A percentile compares a stretch with the other conserved stretches of the same genome.
These are phyloP conservation scores for Xiphophorus birchmanni DNA, from an alignment of 2,797 vertebrate genomes.

Conservation along the genomic window DNA sequence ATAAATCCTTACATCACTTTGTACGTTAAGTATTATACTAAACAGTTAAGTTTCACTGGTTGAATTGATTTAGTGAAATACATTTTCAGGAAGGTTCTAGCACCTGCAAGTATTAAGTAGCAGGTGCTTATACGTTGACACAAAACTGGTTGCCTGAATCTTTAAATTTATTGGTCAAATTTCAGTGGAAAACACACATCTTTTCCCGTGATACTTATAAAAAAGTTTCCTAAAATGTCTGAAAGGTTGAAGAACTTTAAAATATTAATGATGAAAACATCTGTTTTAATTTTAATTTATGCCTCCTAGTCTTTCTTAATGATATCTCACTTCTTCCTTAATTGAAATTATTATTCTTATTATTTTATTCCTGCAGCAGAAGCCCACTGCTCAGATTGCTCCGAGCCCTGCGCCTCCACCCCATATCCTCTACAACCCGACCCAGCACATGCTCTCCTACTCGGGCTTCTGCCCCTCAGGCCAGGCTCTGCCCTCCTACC, in stretches of 20 bases:
- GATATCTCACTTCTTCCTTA: neutral
- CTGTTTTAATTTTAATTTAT: neutral
- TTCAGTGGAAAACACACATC: neutral
- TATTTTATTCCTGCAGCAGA: conserved; percentile 69
- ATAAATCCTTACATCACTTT: neutral
- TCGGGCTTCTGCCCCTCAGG: conserved; percentile 84
- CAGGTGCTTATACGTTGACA: neutral
- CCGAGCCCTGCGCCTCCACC: conserved; percentile 82
- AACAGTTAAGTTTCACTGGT: neutral
- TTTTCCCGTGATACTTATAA: neutral
- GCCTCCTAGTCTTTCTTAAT: neutral
- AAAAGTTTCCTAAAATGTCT: neutral
- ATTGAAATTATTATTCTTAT: neutral
- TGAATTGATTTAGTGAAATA: neutral
- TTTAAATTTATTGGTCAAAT: neutral
- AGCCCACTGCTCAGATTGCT: conserved; percentile 78
- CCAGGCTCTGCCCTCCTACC: conserved; percentile 84
- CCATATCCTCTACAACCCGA: conserved; percentile 91
- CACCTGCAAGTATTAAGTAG: neutral
- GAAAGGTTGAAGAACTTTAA: neutral
- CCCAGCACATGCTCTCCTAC: conserved; percentile 89
- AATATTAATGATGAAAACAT: neutral
- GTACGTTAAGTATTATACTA: neutral
- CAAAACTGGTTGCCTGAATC: neutral
- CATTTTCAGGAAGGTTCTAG: neutral